phyloP scores from a whole-genome alignment of 1,140 invertebrate species.

The Drosophila tsacasi region DNA sequence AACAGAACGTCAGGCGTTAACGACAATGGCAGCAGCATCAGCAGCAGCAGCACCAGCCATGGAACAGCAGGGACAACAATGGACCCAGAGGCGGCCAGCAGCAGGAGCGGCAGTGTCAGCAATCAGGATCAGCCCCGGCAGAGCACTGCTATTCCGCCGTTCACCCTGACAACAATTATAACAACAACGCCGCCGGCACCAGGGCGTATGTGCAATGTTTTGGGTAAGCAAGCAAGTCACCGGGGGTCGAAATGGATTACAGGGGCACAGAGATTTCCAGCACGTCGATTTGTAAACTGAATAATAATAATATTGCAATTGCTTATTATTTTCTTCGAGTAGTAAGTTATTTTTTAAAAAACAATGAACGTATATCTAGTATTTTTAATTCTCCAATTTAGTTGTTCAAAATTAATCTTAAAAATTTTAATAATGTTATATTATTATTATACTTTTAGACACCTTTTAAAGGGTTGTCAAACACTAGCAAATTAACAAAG shows the following conservation, averaged over 20 bases:
- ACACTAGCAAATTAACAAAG: too few relatives aligned
- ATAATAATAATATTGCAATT: too few relatives aligned
- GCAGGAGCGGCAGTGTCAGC: conserved; percentile 15
- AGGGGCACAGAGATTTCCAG: conserved; percentile 17
- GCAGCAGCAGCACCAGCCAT: conserved; percentile 9
- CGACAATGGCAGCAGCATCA: conserved; percentile 40
- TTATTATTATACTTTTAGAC: too few relatives aligned
- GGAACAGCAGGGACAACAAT: conserved; percentile 34
- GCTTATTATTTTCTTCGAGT: too few relatives aligned
- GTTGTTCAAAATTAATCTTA: too few relatives aligned
- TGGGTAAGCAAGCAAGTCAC: conserved; percentile 71
- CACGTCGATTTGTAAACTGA: background rate
- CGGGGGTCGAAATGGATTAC: conserved; percentile 8
- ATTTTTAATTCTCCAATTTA: too few relatives aligned
- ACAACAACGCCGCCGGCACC: conserved; percentile 70
- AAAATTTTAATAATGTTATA: too few relatives aligned
- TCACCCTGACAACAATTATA: conserved; percentile 71
- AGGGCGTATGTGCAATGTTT: conserved; percentile 81
- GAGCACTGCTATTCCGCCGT: conserved; percentile 56
- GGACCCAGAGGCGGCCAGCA: conserved; percentile 40
- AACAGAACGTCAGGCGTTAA: conserved; percentile 67
- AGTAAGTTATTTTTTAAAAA: too few relatives aligned
- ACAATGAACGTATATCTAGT: too few relatives aligned
- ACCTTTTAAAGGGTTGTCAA: too few relatives aligned
- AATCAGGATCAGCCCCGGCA: conserved; percentile 50